phyloP scores from a whole-genome alignment of 2,888 invertebrate genomes.

The Pimpla rufipes region DNA sequence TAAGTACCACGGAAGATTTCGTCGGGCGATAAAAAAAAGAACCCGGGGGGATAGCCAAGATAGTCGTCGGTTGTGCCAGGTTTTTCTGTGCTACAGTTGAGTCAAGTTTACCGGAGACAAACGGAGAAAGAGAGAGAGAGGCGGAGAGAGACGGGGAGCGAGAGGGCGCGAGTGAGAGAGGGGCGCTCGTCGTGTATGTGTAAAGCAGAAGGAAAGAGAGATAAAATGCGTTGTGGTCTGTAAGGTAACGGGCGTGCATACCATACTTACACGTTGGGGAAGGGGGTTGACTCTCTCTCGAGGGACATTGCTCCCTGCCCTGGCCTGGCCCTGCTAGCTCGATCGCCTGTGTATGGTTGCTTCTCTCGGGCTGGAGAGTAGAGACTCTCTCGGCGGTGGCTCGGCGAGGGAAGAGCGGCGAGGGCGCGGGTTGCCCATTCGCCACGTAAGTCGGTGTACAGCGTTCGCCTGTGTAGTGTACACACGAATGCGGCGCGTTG shows the following conservation, averaged over 20 bases:
- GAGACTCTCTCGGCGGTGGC: slow-evolving; percentile 26
- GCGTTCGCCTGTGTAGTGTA: background rate
- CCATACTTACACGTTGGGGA: slow-evolving; percentile 77
- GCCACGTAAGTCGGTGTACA: background rate
- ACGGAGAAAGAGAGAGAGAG: slow-evolving; percentile 26
- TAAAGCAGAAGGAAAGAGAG: slow-evolving; percentile 61
- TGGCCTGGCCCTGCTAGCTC: slow-evolving; percentile 70
- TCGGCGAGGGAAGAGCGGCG: slow-evolving; percentile 45
- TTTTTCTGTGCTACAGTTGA: slow-evolving; percentile 53
- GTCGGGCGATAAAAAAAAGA: slow-evolving; percentile 76
- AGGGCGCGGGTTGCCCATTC: slow-evolving; percentile 61
- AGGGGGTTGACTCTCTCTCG: slow-evolving; percentile 80
- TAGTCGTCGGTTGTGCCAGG: slow-evolving; percentile 32
- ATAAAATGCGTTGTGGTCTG: slow-evolving; percentile 70
- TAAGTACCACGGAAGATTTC: slow-evolving; percentile 72
- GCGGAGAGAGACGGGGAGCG: slow-evolving; percentile 4
- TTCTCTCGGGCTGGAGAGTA: slow-evolving; percentile 26
- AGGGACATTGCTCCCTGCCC: slow-evolving; percentile 83
- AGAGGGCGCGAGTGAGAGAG: background rate
- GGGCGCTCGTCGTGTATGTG: background rate
- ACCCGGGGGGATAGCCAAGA: slow-evolving; percentile 41
- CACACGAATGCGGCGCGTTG: background rate
- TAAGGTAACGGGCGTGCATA: slow-evolving; percentile 75
- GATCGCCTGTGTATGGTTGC: slow-evolving; percentile 25
- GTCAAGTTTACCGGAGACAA: slow-evolving; percentile 46